Conservation (phyloP, 2,888 invertebrate genomes). For the Tenthredo livida region DNA sequence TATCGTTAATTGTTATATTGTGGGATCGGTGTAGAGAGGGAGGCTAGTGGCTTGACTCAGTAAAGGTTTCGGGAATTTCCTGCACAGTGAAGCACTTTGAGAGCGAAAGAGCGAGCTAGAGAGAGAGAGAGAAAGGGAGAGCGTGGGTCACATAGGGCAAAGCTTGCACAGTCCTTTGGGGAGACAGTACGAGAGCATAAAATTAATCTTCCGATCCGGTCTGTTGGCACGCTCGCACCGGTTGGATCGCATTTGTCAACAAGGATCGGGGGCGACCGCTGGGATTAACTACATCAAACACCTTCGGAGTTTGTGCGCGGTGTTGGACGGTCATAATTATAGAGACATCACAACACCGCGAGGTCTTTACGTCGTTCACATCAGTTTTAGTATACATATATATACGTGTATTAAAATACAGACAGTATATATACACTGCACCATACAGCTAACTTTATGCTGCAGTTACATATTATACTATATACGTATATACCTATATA, state of each 20-base stretch:
- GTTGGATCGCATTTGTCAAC: slow-evolving; percentile 45
- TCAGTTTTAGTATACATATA: not conserved
- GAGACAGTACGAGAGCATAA: slow-evolving; percentile 37
- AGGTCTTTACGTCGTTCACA: not conserved
- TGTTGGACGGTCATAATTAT: slow-evolving; percentile 41
- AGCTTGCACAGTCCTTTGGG: slow-evolving; percentile 5
- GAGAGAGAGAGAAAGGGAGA: not conserved
- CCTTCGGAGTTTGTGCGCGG: not conserved
- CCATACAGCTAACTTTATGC: not conserved
- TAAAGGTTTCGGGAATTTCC: not conserved
- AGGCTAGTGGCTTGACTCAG: slow-evolving; percentile 21
- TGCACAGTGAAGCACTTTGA: not conserved
- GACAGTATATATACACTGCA: not conserved
- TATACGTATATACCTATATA: no score
- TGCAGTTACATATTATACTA: not conserved
- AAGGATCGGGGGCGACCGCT: slow-evolving; percentile 35
- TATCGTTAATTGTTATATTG: slow-evolving; percentile 28
- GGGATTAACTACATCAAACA: slow-evolving; percentile 49
- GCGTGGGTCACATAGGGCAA: slow-evolving; percentile 7
- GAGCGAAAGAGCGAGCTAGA: not conserved
- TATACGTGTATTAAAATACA: not conserved
- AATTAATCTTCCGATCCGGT: slow-evolving; percentile 49
- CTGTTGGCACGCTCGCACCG: slow-evolving; percentile 45
- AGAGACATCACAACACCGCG: slow-evolving; percentile 24
- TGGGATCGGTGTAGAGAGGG: not conserved